Conservation (phyloP, 2,888 invertebrate species). For the Coelogynopora nodosa region DNA sequence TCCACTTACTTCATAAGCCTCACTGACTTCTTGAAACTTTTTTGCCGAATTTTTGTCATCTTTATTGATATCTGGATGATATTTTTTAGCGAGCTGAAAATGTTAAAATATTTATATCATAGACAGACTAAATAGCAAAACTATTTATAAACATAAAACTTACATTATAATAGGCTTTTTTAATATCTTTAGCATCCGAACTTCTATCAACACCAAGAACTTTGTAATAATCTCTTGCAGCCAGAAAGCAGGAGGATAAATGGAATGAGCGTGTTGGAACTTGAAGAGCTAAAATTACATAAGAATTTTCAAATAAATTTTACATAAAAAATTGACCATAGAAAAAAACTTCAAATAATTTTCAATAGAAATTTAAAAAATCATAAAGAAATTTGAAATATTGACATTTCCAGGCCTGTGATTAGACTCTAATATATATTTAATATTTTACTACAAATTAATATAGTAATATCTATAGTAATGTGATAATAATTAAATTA, state of each 20-base stretch:
- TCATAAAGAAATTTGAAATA: too few relatives aligned
- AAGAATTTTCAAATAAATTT: too few relatives aligned
- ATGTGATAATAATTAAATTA: too few relatives aligned
- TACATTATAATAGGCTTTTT: slow-evolving; percentile 83
- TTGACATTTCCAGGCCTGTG: too few relatives aligned
- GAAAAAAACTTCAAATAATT: too few relatives aligned
- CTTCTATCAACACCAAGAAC: slow-evolving; percentile 83
- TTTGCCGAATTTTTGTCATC: slow-evolving; percentile 76
- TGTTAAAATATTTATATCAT: not conserved
- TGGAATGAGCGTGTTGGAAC: not conserved
- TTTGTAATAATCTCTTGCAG: slow-evolving; percentile 75
- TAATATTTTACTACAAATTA: too few relatives aligned
- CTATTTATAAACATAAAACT: not conserved
- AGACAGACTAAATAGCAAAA: not conserved
- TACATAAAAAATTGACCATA: too few relatives aligned
- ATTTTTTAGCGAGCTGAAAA: slow-evolving; percentile 78
- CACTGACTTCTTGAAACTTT: slow-evolving; percentile 96
- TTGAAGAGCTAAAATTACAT: too few relatives aligned
- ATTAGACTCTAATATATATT: too few relatives aligned
- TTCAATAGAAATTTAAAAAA: too few relatives aligned
- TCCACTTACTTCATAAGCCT: slow-evolving; percentile 77
- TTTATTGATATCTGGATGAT: slow-evolving; percentile 96
- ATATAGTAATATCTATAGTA: too few relatives aligned
- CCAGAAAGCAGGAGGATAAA: not conserved
- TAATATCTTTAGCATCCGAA: slow-evolving; percentile 81